A percentile compares a stretch with the other conserved stretches of the same genome.
These are phyloP conservation scores for Hipparchia semele DNA, from an alignment of 2,888 invertebrate genomes.

Conservation along the genomic window DNA sequence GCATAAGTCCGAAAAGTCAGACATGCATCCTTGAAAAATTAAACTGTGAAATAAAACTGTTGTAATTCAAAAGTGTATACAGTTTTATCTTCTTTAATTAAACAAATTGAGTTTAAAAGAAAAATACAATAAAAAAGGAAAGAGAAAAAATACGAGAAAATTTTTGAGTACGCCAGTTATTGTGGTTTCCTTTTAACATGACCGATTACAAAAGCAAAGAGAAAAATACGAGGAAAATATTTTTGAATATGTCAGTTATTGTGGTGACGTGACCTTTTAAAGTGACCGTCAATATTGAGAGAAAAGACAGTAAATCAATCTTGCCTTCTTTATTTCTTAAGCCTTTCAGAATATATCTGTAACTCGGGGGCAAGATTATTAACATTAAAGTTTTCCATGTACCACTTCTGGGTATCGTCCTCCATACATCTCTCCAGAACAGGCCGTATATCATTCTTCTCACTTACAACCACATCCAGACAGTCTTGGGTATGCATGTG, in stretches of 20 bases:
- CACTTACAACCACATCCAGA: constrained; percentile 21
- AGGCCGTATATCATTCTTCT: constrained; percentile 15
- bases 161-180: background rate
- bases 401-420: constrained; percentile 32
- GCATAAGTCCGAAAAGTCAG: no score
- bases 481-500: constrained; percentile 34
- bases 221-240: no score
- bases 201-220: background rate
- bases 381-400: constrained; percentile 28
- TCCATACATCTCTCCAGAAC: constrained; percentile 28
- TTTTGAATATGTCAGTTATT: background rate
- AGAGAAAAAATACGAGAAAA: no score
- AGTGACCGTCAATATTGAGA: background rate
- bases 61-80: no score
- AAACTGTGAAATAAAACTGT: no score
- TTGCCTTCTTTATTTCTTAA: background rate
- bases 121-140: no score
- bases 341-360: constrained; percentile 15
- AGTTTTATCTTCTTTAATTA: no score
- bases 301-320: background rate
- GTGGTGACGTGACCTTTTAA: no score
- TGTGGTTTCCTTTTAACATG: background rate
- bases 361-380: constrained; percentile 24
- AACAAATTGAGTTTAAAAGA: no score
- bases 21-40: no score